phyloP scores from a whole-genome alignment of 2,888 invertebrate species.

The Eilema sororculum region DNA sequence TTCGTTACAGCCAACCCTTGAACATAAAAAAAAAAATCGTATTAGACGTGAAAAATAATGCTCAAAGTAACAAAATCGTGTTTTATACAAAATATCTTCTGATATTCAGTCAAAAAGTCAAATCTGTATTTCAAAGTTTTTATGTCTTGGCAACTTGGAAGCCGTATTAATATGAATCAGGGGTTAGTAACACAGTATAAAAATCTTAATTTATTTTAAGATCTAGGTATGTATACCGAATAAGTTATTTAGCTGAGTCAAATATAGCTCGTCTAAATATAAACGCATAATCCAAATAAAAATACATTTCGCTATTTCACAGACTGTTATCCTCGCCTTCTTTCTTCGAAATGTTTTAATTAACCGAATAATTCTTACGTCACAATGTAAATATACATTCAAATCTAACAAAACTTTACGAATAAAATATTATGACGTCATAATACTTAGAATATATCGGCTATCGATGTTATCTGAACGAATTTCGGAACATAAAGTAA shows the following conservation, averaged over 20 bases:
- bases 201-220: no score
- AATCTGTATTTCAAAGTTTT: background rate
- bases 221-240: background rate
- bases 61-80: no score
- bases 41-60: no score
- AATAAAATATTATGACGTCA: slow-evolving; percentile 48
- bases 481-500: slow-evolving; percentile 38
- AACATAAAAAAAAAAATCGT: no score
- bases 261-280: background rate
- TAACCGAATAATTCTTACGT: slow-evolving; percentile 25
- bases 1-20: no score
- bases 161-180: background rate
- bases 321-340: background rate
- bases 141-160: background rate
- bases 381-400: slow-evolving; percentile 47
- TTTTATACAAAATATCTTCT: no score
- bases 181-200: background rate
- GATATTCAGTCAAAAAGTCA: no score
- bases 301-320: background rate
- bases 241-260: background rate
- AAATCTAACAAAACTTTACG: slow-evolving; percentile 34
- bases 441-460: slow-evolving; percentile 36
- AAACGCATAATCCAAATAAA: background rate
- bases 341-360: slow-evolving; percentile 12
- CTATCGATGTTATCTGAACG: slow-evolving; percentile 45